Conservation (phyloP, 1,140 invertebrate species). For the Diorhabda elongata region DNA sequence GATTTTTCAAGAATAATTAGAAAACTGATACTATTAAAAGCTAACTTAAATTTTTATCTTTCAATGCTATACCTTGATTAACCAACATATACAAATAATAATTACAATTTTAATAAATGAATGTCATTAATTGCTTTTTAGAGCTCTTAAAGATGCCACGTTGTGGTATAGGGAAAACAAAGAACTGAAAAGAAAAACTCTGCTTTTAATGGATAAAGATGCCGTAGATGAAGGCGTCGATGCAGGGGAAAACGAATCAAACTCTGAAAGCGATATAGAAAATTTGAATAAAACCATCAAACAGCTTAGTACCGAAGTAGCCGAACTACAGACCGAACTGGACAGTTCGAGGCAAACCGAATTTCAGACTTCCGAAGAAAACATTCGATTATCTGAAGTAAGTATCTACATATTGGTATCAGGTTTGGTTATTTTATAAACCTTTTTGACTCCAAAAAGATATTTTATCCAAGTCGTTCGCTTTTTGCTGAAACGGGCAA, state of each 20-base stretch:
- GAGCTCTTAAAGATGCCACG: conserved; percentile 55
- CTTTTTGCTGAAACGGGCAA: too few species aligned
- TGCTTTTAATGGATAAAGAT: conserved; percentile 51
- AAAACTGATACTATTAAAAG: too few species aligned
- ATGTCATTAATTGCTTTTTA: conserved; percentile 35
- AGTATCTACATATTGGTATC: not conserved
- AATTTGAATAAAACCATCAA: conserved; percentile 62
- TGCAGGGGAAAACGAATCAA: conserved; percentile 55
- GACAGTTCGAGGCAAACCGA: conserved; percentile 60
- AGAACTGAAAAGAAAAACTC: conserved; percentile 61
- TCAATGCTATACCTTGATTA: too few species aligned
- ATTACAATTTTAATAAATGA: conserved; percentile 9
- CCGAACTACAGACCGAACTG: conserved; percentile 62
- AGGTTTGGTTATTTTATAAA: conserved; percentile 1
- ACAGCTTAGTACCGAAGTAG: conserved; percentile 61
- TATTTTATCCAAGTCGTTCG: not conserved
- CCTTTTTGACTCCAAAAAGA: not conserved
- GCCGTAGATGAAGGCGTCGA: conserved; percentile 46
- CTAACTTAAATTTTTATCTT: too few species aligned
- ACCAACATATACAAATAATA: too few species aligned
- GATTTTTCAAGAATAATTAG: too few species aligned
- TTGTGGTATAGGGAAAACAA: conserved; percentile 74
- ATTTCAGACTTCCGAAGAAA: conserved; percentile 66
- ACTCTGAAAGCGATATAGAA: conserved; percentile 61
- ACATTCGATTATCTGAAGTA: conserved; percentile 51